Percentiles rank a stretch among this genome's conserved stretches.
Conservation (phyloP, 2,113 vertebrate species). For the Hoplias malabaricus region DNA sequence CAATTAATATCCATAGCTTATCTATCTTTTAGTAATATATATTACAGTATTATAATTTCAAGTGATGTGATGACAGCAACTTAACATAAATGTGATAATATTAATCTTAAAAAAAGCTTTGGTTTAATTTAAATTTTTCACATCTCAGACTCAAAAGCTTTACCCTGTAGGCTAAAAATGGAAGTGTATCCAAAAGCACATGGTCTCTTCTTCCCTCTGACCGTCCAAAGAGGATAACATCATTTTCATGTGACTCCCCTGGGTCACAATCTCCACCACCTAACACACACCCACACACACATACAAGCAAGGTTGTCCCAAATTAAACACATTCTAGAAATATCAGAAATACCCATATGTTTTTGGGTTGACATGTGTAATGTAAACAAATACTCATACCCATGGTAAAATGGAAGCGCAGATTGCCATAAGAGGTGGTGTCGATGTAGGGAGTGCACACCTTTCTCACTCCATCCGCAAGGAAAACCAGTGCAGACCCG, state of each 20-base stretch:
- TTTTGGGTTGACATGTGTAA: not conserved
- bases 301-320: not conserved
- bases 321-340: not conserved
- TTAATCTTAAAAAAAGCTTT: not conserved
- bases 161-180: constrained; percentile 92
- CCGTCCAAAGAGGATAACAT: constrained; percentile 85
- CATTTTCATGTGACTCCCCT: constrained; percentile 89
- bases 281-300: constrained; percentile 53
- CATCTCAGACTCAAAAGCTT: constrained; percentile 35
- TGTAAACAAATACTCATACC: constrained; percentile 73
- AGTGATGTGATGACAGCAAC: not conserved
- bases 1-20: too few relatives aligned
- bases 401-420: constrained; percentile 93
- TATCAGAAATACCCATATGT: not conserved
- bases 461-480: constrained; percentile 85
- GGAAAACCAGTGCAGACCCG: constrained; percentile 86
- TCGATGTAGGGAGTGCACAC: constrained; percentile 93
- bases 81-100: not conserved
- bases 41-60: not conserved
- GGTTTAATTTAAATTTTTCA: not conserved
- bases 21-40: too few relatives aligned
- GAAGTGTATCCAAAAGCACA: constrained; percentile 82
- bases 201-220: constrained; percentile 85
- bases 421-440: constrained; percentile 89
- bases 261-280: constrained; percentile 87